Evolutionary conservation across 2,113 vertebrate genomes (phyloP).

Genomic region (Pungitius pungitius): DNA sequence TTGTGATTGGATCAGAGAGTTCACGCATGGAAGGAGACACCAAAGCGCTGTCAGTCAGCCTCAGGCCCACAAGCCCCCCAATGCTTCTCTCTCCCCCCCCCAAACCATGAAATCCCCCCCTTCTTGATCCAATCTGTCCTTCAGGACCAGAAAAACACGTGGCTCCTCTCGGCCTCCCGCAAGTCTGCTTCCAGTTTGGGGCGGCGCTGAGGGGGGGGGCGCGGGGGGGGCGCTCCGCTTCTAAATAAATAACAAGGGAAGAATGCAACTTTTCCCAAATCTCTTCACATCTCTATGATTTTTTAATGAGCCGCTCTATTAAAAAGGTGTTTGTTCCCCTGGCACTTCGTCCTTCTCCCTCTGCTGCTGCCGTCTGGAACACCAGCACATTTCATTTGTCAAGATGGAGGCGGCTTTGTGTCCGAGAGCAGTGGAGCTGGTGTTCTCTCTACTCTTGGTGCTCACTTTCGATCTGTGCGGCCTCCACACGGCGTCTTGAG

Average conservation of each 20-base stretch:
- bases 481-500: background rate
- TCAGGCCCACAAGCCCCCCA: too few relatives aligned
- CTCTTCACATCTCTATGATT: slow-evolving; percentile 63
- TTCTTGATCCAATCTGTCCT: slow-evolving; percentile 71
- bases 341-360: slow-evolving; percentile 10
- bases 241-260: slow-evolving; percentile 78
- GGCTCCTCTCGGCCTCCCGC: slow-evolving; percentile 64
- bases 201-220: slow-evolving; percentile 59
- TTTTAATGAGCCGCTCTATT: slow-evolving; percentile 56
- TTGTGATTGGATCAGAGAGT: slow-evolving; percentile 57
- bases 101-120: slow-evolving; percentile 67
- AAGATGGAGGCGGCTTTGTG: slow-evolving; percentile 15
- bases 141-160: slow-evolving; percentile 68
- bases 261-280: slow-evolving; percentile 64
- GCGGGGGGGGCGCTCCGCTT: slow-evolving; percentile 66
- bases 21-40: slow-evolving; percentile 9
- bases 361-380: too few relatives aligned
- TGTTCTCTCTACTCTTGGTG: too few relatives aligned
- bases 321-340: background rate
- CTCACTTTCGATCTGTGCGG: slow-evolving; percentile 3
- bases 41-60: too few relatives aligned
- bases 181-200: slow-evolving; percentile 82
- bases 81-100: too few relatives aligned
- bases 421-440: too few relatives aligned
- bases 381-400: slow-evolving; percentile 45